A percentile compares a stretch with the other conserved stretches of the same genome.
phyloP scores from a whole-genome alignment of 1,140 invertebrate genomes.

The Listronotus oregonensis region DNA sequence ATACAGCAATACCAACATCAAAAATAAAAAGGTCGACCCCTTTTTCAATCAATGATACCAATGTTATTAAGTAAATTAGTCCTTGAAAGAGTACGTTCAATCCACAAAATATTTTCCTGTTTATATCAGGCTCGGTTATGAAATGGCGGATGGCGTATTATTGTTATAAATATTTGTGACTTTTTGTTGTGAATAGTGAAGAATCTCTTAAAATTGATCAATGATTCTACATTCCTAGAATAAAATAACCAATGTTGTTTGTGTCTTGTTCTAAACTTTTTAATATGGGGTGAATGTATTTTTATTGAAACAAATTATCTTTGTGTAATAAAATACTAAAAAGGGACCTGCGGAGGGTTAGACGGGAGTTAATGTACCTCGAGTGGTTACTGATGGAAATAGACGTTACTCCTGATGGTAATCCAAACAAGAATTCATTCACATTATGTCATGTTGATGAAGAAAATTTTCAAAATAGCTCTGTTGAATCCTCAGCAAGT shows the following conservation, averaged over 20 bases:
- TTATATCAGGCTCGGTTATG: slow-evolving; percentile 48
- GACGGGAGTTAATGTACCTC: slow-evolving; percentile 28
- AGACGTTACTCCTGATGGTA: slow-evolving; percentile 52
- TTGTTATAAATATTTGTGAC: slow-evolving; percentile 42
- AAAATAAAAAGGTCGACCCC: too few relatives aligned
- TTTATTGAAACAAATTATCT: slow-evolving; percentile 25
- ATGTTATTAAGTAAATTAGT: neutral
- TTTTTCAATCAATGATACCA: too few relatives aligned
- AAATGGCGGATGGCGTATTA: slow-evolving; percentile 54
- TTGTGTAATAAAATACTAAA: slow-evolving; percentile 35
- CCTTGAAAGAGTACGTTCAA: slow-evolving; percentile 21
- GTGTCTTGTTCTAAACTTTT: neutral
- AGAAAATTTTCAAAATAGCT: slow-evolving; percentile 40
- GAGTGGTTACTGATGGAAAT: slow-evolving; percentile 53
- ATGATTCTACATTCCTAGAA: neutral
- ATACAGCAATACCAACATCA: too few relatives aligned
- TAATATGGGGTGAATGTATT: slow-evolving; percentile 45
- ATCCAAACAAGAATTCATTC: slow-evolving; percentile 41
- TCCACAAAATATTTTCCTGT: slow-evolving; percentile 43
- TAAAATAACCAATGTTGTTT: slow-evolving; percentile 5
- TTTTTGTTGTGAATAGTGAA: slow-evolving; percentile 8
- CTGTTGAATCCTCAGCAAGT: slow-evolving; percentile 8
- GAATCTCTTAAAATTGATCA: neutral
- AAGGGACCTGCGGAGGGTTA: slow-evolving; percentile 8
- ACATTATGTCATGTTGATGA: slow-evolving; percentile 44